Percentiles rank a stretch among this genome's conserved stretches.
phyloP scores from a whole-genome alignment of 2,888 invertebrate species.

The Daptonema setosum region DNA sequence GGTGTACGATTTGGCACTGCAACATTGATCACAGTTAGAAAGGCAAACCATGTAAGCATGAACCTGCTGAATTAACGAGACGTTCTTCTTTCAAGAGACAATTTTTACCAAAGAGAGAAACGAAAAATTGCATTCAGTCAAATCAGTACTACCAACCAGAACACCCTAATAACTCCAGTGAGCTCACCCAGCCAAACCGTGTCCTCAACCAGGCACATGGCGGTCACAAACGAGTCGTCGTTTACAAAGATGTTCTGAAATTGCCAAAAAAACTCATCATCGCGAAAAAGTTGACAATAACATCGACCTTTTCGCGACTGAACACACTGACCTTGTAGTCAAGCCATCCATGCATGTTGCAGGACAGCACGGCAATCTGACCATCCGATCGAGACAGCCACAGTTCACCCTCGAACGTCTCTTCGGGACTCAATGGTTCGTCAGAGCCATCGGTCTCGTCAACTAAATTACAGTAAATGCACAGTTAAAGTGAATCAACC shows the following conservation, averaged over 20 bases:
- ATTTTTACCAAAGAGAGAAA: too few species aligned
- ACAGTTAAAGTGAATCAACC: not conserved
- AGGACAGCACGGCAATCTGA: conserved; percentile 23
- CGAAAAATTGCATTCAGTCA: not conserved
- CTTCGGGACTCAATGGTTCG: not conserved
- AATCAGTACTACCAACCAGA: conserved; percentile 35
- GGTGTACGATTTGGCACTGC: conserved; percentile 22
- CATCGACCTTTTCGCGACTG: not conserved
- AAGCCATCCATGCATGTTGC: conserved; percentile 25
- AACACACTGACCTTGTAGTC: conserved; percentile 27
- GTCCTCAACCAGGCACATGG: conserved; percentile 47
- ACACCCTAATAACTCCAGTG: conserved; percentile 59
- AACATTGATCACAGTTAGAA: too few species aligned
- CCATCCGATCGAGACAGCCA: conserved; percentile 21
- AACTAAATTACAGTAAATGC: not conserved
- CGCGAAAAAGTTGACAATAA: not conserved
- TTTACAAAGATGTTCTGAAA: conserved; percentile 8
- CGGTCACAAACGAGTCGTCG: conserved; percentile 27
- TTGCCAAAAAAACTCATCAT: not conserved
- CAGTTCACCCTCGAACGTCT: conserved; percentile 12
- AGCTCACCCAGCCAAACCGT: conserved; percentile 75
- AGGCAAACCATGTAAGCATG: too few species aligned
- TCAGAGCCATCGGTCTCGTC: not conserved
- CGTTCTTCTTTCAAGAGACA: too few species aligned
- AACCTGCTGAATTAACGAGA: too few species aligned